These are phyloP conservation scores for Campylorhamphus procurvoides DNA, from an alignment of 2,113 vertebrate genomes.

Conservation along the genomic window DNA sequence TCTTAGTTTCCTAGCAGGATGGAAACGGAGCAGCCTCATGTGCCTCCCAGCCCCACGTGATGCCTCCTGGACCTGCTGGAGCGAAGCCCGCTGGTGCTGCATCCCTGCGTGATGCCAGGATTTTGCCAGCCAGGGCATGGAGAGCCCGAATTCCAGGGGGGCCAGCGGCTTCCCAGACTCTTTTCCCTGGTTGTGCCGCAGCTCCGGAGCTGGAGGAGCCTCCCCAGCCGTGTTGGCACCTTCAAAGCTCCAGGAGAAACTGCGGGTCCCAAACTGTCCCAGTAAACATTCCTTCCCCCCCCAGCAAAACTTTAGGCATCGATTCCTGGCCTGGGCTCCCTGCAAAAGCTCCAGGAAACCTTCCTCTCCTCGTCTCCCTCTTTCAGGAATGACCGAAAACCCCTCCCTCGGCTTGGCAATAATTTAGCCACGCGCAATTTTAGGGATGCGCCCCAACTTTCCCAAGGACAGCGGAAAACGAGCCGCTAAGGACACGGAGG, in stretches of 20 bases:
- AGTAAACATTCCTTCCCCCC: not conserved
- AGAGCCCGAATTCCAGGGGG: not conserved
- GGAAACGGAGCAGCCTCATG: not conserved
- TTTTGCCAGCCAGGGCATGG: not conserved
- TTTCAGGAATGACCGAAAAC: accelerated
- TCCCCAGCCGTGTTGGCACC: accelerated
- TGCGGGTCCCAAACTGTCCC: not conserved
- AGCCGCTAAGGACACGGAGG: too few relatives aligned
- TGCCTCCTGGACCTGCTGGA: not conserved
- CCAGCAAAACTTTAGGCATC: not conserved
- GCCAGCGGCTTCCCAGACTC: not conserved
- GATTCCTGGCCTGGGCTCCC: not conserved
- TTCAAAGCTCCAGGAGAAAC: not conserved
- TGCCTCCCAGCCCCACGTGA: not conserved
- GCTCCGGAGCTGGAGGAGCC: not conserved
- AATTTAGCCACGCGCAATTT: accelerated
- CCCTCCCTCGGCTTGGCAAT: not conserved
- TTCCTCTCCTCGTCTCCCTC: not conserved
- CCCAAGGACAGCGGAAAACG: not conserved
- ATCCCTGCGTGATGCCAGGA: not conserved
- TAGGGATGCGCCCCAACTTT: not conserved
- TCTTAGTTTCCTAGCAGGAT: not conserved
- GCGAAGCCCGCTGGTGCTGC: not conserved
- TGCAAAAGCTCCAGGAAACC: not conserved
- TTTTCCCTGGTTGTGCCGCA: accelerated